Base-by-base conservation (phyloP, 2,113 vertebrate genomes). In the Actenoides hombroni region DNA sequence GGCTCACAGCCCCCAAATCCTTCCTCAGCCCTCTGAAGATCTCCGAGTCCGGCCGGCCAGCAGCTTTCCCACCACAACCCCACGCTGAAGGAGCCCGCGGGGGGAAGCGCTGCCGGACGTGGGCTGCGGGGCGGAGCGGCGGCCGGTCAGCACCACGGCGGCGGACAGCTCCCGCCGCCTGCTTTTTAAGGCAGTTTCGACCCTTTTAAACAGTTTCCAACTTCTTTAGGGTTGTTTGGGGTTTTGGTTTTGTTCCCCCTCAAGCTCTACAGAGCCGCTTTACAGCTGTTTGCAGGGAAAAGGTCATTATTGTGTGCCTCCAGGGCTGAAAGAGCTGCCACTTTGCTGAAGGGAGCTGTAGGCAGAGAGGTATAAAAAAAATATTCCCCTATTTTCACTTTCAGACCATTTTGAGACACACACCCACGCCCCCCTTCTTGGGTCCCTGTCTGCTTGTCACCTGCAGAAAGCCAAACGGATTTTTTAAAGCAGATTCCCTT, bases 101-200 rank as follows among this genome's bases (percentile, higher is more conserved):
- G 19, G 40, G 11, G 11, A 28, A 1, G 24, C 7, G 37, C 17
- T 25, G 83, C 33, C 88, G 11, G 63, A 71, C 57, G 49, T 49
- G 91, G 86, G 75, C 37, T 12, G 0, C 13, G 0, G 64, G 6
- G 4, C 12, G 29, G 64, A 6, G 3, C 13, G 31, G 19, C 19
- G 4, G 21, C 19, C 42, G 81, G 33, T 98, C 98, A 98, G 98
- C 97, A 98, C 98, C 91, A 65, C 46, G 9, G 33, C 26, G 1
- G 35, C 20, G 98, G 98, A 98, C 98, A 98, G 98, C 97, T 96
- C 95, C 71, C 44, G 3, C 53, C 13, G 13, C 53, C 64, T 24
- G 5, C 35, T 54, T 28, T 28, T 2, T 3, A 1, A 4, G 1
- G 8, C 0, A 0, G 3, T 67, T 48, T 3, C n/a, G 1, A 1